Evolutionary conservation across 2,797 vertebrate genomes (phyloP).

Genomic region (Valencia hispanica): DNA sequence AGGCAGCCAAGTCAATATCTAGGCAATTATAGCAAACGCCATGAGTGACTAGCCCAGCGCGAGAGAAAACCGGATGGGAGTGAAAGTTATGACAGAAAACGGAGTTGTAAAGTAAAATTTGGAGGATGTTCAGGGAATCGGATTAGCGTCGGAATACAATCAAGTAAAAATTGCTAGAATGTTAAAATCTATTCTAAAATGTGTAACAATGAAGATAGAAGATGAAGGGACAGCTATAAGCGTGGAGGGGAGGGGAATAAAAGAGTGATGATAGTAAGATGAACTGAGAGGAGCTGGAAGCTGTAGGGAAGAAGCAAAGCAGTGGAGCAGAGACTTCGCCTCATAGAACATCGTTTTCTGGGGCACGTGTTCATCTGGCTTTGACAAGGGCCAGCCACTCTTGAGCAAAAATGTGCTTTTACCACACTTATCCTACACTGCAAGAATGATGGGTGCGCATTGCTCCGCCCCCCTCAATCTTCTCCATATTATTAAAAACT

Average conservation of each 20-base stretch:
- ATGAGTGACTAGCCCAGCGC: constrained; percentile 6
- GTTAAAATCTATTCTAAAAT: constrained; percentile 9
- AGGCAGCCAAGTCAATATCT: not conserved
- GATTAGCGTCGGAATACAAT: not conserved
- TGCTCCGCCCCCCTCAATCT: not conserved
- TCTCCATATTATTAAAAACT: not conserved
- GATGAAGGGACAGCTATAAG: constrained; percentile 9
- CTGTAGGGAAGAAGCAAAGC: constrained; percentile 10
- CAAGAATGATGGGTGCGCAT: not conserved
- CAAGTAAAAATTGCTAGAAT: constrained; percentile 8
- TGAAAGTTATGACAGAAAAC: constrained; percentile 46
- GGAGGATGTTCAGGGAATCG: constrained; percentile 10
- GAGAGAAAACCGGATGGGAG: constrained; percentile 18
- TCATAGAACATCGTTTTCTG: not conserved
- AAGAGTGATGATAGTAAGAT: constrained; percentile 18
- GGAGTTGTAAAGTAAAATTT: constrained; percentile 57
- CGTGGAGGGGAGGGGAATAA: constrained; percentile 12
- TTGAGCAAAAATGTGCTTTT: not conserved
- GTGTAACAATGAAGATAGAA: constrained; percentile 33
- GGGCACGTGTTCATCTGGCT: not conserved
- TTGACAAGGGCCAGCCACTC: not conserved
- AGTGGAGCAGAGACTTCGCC: constrained; percentile 23
- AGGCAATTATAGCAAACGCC: not conserved
- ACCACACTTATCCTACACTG: not conserved
- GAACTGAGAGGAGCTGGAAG: constrained; percentile 8